Conservation (phyloP, 2,888 invertebrate species). For the Polyploca ridens region DNA sequence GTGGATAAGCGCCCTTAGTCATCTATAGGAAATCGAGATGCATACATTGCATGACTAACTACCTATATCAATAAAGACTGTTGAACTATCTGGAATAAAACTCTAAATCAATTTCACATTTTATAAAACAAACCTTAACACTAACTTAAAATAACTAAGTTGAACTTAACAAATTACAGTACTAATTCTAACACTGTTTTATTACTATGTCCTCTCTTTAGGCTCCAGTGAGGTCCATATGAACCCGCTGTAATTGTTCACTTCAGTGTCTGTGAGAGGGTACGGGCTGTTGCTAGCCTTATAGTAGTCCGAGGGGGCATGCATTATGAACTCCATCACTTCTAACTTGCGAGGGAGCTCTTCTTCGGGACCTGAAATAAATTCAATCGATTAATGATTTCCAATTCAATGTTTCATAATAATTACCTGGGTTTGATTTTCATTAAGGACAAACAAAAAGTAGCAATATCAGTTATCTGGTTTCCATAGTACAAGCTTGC, state of each 20-base stretch:
- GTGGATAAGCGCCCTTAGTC: too few species aligned
- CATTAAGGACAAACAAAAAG: too few species aligned
- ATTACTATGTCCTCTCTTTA: conserved; percentile 59
- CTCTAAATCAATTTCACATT: background rate
- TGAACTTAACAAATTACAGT: background rate
- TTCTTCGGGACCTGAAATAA: conserved; percentile 92
- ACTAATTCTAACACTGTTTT: conserved; percentile 13
- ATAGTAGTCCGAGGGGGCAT: conserved; percentile 96
- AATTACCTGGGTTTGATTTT: too few species aligned
- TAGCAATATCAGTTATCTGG: too few species aligned
- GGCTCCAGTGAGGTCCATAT: conserved; percentile 87
- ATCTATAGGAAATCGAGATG: too few species aligned
- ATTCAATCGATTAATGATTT: background rate
- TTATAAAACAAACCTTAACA: background rate
- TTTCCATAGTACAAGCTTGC: too few species aligned
- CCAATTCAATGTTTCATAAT: too few species aligned
- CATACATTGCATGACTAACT: too few species aligned
- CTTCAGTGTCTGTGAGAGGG: conserved; percentile 82
- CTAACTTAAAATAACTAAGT: background rate
- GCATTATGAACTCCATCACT: conserved; percentile 96
- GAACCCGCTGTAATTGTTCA: conserved; percentile 82
- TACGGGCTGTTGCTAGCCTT: conserved; percentile 91
- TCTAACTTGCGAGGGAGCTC: conserved; percentile 93
- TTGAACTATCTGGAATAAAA: background rate
- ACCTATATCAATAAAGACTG: too few species aligned